Conservation (phyloP, 2,113 vertebrate species). For the Vidua macroura region DNA sequence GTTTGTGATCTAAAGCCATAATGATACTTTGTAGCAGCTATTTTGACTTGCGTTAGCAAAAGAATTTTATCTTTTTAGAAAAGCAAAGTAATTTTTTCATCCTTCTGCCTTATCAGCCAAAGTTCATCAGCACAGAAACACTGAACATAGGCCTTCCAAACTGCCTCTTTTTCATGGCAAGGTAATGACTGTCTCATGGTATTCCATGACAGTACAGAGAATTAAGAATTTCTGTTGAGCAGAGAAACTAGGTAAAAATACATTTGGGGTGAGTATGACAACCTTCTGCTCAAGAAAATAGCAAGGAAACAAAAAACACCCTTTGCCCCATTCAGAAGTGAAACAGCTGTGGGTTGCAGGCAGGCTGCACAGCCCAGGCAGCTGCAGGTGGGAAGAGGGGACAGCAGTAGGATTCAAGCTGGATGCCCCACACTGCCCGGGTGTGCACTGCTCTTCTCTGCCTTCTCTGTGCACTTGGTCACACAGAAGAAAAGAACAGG, state of each 20-base stretch:
- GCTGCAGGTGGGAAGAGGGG: background rate
- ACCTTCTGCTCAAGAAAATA: background rate
- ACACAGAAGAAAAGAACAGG: background rate
- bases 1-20: background rate
- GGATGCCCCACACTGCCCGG: rapidly evolving
- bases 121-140: background rate
- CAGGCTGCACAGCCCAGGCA: background rate
- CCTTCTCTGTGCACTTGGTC: background rate
- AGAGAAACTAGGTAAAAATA: background rate
- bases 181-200: background rate
- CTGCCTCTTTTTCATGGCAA: background rate
- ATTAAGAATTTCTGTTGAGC: background rate
- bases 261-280: background rate
- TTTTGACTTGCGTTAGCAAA: background rate
- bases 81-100: background rate
- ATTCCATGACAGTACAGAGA: background rate
- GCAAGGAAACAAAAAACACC: background rate
- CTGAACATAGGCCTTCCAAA: background rate
- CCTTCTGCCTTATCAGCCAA: background rate
- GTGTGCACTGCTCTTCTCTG: background rate
- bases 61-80: background rate
- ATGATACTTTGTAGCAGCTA: background rate
- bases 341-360: background rate
- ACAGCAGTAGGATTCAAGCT: background rate
- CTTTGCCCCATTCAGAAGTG: background rate